These are phyloP conservation scores for Lepidonotus clava DNA, from an alignment of 2,888 invertebrate genomes.

Conservation along the genomic window DNA sequence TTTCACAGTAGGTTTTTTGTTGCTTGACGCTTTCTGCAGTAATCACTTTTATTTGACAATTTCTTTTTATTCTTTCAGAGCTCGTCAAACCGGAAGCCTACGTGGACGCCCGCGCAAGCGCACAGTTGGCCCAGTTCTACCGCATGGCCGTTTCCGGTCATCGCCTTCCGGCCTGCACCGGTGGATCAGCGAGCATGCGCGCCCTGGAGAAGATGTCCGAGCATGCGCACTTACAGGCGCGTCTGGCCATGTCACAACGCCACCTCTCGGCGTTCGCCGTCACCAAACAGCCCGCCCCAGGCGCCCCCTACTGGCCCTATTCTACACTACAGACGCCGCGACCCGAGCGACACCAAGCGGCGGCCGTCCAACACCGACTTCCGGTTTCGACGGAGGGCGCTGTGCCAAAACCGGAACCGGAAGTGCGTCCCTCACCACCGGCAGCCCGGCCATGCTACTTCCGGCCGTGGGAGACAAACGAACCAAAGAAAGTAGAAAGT, in stretches of 20 bases:
- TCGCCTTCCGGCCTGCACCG: constrained; percentile 26
- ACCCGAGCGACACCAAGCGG: constrained; percentile 9
- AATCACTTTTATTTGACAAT: background rate
- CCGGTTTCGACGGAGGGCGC: background rate
- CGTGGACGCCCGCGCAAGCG: background rate
- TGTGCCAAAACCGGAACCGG: background rate
- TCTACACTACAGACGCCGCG: background rate
- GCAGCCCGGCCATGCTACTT: background rate
- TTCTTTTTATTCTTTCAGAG: background rate
- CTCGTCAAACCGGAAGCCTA: background rate
- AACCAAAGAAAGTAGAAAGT: background rate
- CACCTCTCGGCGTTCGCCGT: background rate
- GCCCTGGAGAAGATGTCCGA: constrained; percentile 42
- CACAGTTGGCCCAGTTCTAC: constrained; percentile 32
- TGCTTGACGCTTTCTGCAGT: background rate
- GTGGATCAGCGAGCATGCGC: constrained; percentile 31
- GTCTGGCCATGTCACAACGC: background rate
- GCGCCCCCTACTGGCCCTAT: background rate
- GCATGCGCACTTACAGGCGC: constrained; percentile 32
- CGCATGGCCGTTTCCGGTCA: constrained; percentile 37
- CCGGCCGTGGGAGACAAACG: constrained; percentile 36
- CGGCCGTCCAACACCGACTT: background rate
- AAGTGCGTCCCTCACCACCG: background rate
- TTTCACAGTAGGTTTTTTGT: background rate
- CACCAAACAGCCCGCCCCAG: background rate